phyloP scores from a whole-genome alignment of 2,113 vertebrate genomes.

The Mobula hypostoma region DNA sequence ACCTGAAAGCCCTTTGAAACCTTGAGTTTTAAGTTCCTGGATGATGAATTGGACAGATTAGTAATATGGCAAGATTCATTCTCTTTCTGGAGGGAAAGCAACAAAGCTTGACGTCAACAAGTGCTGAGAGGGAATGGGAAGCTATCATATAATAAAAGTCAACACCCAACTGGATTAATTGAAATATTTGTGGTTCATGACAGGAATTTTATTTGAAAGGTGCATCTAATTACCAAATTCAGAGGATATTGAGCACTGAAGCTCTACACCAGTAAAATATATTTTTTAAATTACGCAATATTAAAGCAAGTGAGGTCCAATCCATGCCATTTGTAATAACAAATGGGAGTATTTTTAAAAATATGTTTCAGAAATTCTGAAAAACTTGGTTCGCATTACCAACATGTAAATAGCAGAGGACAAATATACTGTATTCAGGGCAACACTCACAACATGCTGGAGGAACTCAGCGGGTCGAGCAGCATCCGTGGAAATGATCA shows the following conservation, averaged over 20 bases:
- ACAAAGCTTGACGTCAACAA: neutral
- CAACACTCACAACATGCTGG: no score
- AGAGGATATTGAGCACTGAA: neutral
- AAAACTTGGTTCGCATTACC: neutral
- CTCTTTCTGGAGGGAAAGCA: neutral
- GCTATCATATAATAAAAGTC: neutral
- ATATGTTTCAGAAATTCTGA: no score
- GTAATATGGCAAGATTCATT: neutral
- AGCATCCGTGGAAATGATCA: no score
- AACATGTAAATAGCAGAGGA: neutral
- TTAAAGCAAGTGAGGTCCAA: neutral
- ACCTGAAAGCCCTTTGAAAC: neutral
- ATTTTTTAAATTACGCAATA: neutral
- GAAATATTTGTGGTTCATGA: neutral
- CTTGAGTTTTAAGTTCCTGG: neutral
- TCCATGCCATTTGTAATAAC: neutral
- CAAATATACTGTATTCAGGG: neutral
- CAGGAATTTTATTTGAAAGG: neutral
- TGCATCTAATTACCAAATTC: neutral
- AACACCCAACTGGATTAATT: neutral
- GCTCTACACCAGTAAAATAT: neutral
- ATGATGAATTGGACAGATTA: neutral
- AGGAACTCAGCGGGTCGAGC: no score
- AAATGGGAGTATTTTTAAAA: neutral
- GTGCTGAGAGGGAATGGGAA: neutral